Evolutionary conservation across 2,113 vertebrate genomes (phyloP).

Genomic region (Orycteropus afer): DNA sequence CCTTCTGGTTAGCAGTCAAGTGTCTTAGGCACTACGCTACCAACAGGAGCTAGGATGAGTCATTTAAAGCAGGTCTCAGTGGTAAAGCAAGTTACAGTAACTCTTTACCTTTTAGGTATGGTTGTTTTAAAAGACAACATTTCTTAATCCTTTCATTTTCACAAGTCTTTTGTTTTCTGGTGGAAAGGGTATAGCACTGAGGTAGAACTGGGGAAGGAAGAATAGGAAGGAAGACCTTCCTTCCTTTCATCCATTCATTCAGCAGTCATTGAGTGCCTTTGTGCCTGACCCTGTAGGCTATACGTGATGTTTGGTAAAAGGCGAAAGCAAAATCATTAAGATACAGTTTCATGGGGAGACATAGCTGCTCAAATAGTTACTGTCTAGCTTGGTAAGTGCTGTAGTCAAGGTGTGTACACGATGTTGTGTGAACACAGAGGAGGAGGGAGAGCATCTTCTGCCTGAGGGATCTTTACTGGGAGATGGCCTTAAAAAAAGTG

Average conservation of each 20-base stretch:
- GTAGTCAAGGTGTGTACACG: rapidly evolving
- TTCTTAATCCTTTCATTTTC: background rate
- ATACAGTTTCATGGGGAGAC: rapidly evolving
- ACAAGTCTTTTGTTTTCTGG: background rate
- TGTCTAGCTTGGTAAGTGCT: rapidly evolving
- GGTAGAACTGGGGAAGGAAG: background rate
- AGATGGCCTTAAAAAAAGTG: background rate
- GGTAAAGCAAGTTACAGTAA: background rate
- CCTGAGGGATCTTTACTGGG: background rate
- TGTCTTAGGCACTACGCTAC: too few species aligned
- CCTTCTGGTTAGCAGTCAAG: too few species aligned
- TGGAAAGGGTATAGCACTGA: background rate
- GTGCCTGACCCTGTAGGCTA: background rate
- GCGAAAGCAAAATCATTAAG: background rate
- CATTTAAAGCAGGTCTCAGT: background rate
- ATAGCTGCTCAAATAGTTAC: background rate
- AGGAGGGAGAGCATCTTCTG: rapidly evolving
- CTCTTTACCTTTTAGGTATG: background rate
- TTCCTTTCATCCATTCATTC: background rate
- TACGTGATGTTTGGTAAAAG: background rate
- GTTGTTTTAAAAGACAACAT: background rate
- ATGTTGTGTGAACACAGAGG: background rate
- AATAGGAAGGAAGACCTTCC: background rate
- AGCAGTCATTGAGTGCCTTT: background rate
- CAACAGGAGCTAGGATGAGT: background rate